Conservation (phyloP, 2,797 vertebrate species). For the Iguana delicatissima region DNA sequence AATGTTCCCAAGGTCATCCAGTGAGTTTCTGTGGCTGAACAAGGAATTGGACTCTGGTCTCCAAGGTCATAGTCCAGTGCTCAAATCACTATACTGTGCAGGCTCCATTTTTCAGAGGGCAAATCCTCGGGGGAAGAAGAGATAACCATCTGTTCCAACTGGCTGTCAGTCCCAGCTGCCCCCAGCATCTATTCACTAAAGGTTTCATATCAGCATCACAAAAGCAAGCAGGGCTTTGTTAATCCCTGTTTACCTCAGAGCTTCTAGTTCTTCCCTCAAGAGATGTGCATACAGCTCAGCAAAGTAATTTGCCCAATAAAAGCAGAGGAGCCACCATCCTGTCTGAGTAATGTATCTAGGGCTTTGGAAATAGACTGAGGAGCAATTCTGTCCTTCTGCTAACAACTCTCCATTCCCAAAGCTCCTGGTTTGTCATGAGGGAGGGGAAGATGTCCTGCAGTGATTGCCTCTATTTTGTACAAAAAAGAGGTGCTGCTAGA, state of each 20-base stretch:
- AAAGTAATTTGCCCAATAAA: not conserved
- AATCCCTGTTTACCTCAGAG: not conserved
- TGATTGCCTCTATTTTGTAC: not conserved
- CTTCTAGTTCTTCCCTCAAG: not conserved
- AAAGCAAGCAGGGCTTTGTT: not conserved
- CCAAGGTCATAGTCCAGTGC: too few species aligned
- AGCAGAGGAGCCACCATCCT: not conserved
- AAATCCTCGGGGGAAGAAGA: not conserved
- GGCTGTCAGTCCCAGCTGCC: not conserved
- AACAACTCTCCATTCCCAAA: slow-evolving; percentile 1
- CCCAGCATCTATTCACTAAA: not conserved
- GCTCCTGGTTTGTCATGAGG: not conserved
- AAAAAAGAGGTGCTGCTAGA: not conserved
- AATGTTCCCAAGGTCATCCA: too few species aligned
- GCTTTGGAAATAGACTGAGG: not conserved
- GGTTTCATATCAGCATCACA: too few species aligned
- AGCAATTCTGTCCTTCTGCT: not conserved
- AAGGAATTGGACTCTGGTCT: too few species aligned
- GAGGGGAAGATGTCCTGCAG: not conserved
- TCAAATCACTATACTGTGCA: too few species aligned
- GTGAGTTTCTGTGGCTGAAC: too few species aligned
- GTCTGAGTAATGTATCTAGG: not conserved
- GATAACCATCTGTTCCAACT: not conserved
- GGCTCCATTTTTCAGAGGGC: not conserved
- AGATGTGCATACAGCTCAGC: not conserved